Evolutionary conservation across 2,888 invertebrate species (phyloP).

Genomic region (Aphidius colemani): DNA sequence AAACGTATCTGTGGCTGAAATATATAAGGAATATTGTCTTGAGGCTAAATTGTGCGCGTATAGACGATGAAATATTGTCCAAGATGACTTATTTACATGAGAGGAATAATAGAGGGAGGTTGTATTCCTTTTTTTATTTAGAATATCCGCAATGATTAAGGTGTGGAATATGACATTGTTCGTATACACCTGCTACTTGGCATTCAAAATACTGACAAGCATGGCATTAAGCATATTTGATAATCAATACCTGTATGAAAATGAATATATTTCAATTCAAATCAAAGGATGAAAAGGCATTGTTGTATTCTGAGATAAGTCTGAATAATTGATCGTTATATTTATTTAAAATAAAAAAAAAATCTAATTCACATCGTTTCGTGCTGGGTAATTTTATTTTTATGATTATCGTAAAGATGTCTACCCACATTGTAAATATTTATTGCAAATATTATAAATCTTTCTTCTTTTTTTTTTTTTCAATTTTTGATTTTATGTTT

Average conservation of each 20-base stretch:
- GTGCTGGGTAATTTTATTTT: no score
- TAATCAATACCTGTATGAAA: conserved; percentile 8
- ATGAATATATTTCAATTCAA: conserved; percentile 1
- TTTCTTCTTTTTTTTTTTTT: neutral
- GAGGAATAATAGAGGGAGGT: neutral
- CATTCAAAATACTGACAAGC: conserved; percentile 9
- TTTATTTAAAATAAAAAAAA: no score
- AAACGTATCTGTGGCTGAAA: neutral
- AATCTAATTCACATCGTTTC: no score
- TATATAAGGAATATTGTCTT: neutral
- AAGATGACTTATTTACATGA: neutral
- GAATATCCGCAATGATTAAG: neutral
- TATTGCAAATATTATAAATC: no score
- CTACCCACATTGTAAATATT: neutral
- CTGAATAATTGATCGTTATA: no score
- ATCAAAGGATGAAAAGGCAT: no score
- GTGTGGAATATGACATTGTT: conserved; percentile 17
- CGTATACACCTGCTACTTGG: conserved; percentile 14
- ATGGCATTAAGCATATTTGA: neutral
- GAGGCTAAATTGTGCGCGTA: neutral
- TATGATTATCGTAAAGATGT: neutral
- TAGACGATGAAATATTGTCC: neutral
- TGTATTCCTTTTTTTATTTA: neutral
- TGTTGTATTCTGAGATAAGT: no score
- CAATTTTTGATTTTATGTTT: neutral